Conservation (phyloP, 2,888 invertebrate genomes). For the Limnephilus marmoratus region DNA sequence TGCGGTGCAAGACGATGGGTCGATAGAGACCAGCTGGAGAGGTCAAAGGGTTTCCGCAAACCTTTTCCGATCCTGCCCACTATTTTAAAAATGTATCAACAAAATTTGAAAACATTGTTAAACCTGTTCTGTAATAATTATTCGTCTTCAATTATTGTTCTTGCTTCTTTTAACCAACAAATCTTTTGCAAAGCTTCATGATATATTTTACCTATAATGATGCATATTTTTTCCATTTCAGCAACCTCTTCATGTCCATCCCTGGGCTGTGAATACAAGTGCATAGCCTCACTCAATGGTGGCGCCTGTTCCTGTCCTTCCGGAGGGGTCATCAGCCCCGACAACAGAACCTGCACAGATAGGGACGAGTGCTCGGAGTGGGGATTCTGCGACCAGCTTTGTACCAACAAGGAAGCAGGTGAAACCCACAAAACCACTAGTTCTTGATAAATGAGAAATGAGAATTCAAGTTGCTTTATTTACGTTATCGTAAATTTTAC, state of each 20-base stretch:
- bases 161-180: neutral
- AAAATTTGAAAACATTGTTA: too few relatives aligned
- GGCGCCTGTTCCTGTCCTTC: slow-evolving; percentile 93
- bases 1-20: too few relatives aligned
- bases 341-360: slow-evolving; percentile 93
- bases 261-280: slow-evolving; percentile 93
- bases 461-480: too few relatives aligned
- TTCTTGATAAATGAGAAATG: neutral
- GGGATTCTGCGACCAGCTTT: slow-evolving; percentile 97
- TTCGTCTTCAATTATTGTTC: neutral
- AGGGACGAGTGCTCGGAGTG: slow-evolving; percentile 94
- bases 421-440: slow-evolving; percentile 66
- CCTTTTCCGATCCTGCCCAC: too few relatives aligned
- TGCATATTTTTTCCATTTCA: slow-evolving; percentile 70
- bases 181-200: neutral
- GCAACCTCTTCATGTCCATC: slow-evolving; percentile 89
- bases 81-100: too few relatives aligned
- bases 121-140: too few relatives aligned
- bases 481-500: too few relatives aligned
- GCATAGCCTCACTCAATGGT: slow-evolving; percentile 92
- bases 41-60: too few relatives aligned
- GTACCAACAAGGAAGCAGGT: slow-evolving; percentile 90
- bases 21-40: too few relatives aligned
- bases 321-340: slow-evolving; percentile 89
- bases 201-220: neutral